Conservation (phyloP, 2,797 vertebrate genomes). For the Eupleurogrammus muticus region DNA sequence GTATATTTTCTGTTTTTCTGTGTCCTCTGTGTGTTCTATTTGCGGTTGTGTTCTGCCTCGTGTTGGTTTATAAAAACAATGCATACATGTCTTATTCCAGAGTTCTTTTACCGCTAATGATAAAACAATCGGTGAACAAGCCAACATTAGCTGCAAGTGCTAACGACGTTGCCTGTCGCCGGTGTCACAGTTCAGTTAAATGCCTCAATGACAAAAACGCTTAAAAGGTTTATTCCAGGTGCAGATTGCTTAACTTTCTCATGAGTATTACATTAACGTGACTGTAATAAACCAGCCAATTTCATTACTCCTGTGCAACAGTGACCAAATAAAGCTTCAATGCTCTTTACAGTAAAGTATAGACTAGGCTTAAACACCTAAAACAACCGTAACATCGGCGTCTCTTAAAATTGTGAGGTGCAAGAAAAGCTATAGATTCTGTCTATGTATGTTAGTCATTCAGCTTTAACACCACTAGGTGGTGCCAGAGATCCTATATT, state of each 20-base stretch:
- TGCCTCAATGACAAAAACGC: background rate
- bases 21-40: background rate
- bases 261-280: background rate
- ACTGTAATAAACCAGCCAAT: background rate
- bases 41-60: background rate
- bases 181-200: constrained; percentile 1
- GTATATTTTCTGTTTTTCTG: constrained; percentile 1
- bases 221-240: background rate
- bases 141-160: constrained; percentile 58
- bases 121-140: background rate
- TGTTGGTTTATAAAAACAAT: accelerated
- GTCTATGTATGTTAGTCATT: background rate
- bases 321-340: background rate
- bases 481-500: constrained; percentile 43
- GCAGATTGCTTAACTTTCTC: background rate
- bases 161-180: constrained; percentile 29
- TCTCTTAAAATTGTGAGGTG: background rate
- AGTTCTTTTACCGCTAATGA: background rate
- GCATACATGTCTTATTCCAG: background rate
- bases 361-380: too few species aligned
- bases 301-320: background rate
- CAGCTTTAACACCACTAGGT: constrained; percentile 54
- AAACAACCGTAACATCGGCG: accelerated
- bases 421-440: background rate
- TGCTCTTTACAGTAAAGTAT: background rate